Percentiles rank a stretch among this genome's conserved stretches.
phyloP scores from a whole-genome alignment of 2,888 invertebrate species.

The Monopis laevigella region DNA sequence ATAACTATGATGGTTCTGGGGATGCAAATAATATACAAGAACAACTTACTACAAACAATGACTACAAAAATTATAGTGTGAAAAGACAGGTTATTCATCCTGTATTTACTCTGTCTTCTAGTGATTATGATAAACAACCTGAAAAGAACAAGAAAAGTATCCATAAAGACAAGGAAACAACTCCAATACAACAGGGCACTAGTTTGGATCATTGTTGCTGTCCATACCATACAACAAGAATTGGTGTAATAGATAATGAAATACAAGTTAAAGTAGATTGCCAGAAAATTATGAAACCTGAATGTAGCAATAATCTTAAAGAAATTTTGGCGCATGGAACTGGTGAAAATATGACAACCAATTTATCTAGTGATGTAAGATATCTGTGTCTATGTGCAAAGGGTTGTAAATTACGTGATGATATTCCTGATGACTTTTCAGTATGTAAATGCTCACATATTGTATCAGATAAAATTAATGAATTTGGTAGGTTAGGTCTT shows the following conservation, averaged over 20 bases:
- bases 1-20: constrained; percentile 56
- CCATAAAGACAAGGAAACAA: not conserved
- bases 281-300: constrained; percentile 15
- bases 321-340: not conserved
- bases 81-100: constrained; percentile 48
- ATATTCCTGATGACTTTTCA: constrained; percentile 32
- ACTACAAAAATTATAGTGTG: constrained; percentile 20
- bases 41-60: too few relatives aligned
- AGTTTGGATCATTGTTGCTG: constrained; percentile 38
- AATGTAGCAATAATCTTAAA: constrained; percentile 11
- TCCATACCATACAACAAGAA: constrained; percentile 31
- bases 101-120: constrained; percentile 53
- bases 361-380: constrained; percentile 29
- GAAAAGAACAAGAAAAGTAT: too few relatives aligned
- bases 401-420: not conserved
- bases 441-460: constrained; percentile 45
- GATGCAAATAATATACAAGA: constrained; percentile 48
- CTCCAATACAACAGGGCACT: constrained; percentile 27
- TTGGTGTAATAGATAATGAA: constrained; percentile 37
- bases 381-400: constrained; percentile 41
- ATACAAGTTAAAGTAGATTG: constrained; percentile 37
- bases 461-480: constrained; percentile 10
- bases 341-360: constrained; percentile 10
- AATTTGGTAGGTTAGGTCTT: too few relatives aligned
- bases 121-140: constrained; percentile 27